Evolutionary conservation across 1,140 invertebrate species (phyloP).

Genomic region (Brachionus rotundiformis): DNA sequence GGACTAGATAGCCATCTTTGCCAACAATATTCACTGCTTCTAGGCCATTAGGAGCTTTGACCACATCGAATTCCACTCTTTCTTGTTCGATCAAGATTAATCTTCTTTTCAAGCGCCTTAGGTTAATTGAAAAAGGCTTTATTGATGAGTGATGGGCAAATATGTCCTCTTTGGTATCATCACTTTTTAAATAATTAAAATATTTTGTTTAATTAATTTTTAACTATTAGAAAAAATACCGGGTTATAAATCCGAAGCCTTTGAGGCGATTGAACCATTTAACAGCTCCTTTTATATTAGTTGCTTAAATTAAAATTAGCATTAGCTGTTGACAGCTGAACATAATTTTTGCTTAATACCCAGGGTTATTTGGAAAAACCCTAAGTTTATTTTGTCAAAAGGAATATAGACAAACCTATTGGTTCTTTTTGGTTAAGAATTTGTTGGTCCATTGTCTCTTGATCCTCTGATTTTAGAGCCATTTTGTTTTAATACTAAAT

Average conservation of each 20-base stretch:
- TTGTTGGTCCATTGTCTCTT: not conserved
- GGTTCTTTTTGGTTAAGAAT: not conserved
- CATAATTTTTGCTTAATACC: not conserved
- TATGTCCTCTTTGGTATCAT: constrained; percentile 42
- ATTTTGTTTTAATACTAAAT: not conserved
- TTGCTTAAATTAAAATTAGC: constrained; percentile 10
- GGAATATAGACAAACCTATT: not conserved
- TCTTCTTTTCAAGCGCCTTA: not conserved
- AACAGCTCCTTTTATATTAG: constrained; percentile 40
- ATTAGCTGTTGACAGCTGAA: not conserved
- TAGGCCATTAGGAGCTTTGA: constrained; percentile 27
- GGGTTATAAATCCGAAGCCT: constrained; percentile 48
- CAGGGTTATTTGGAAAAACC: not conserved
- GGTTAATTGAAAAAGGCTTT: not conserved
- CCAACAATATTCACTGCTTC: constrained; percentile 40
- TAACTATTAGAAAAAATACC: not conserved
- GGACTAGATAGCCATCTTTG: constrained; percentile 34
- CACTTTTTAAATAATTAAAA: constrained; percentile 15
- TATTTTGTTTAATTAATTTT: not conserved
- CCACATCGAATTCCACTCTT: constrained; percentile 47
- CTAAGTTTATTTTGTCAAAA: not conserved
- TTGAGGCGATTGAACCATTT: constrained; percentile 50
- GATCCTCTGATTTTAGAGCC: constrained; percentile 5
- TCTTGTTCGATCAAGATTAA: constrained; percentile 36
- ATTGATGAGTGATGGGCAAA: constrained; percentile 46